These are phyloP conservation scores for Glaucidium brasilianum DNA, from an alignment of 2,113 vertebrate species.

Conservation along the genomic window DNA sequence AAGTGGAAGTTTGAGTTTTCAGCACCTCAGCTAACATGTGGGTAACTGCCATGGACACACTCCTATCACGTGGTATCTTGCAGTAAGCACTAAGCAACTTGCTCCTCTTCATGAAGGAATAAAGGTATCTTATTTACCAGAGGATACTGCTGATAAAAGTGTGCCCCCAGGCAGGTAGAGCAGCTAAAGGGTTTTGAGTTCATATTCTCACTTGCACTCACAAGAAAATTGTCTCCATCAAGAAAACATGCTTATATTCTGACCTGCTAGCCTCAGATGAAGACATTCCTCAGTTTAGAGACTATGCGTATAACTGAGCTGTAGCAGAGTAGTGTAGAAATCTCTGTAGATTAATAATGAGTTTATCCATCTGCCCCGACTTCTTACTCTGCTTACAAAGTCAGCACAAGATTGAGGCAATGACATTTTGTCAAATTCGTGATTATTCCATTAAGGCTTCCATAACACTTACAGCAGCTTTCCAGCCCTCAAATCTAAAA, in stretches of 20 bases:
- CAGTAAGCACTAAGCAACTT: neutral
- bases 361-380: neutral
- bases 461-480: neutral
- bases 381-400: neutral
- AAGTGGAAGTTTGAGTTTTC: neutral
- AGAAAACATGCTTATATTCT: neutral
- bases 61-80: neutral
- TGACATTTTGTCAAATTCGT: neutral
- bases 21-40: neutral
- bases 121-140: neutral
- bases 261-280: neutral
- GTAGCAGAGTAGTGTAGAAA: neutral
- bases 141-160: neutral
- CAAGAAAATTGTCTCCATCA: neutral
- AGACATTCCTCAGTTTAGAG: neutral
- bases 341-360: neutral
- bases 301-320: rapidly evolving
- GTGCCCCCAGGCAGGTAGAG: neutral
- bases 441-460: neutral
- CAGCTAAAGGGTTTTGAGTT: neutral
- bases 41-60: neutral
- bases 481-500: neutral
- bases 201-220: neutral
- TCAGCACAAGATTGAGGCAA: neutral
- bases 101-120: neutral